Base-by-base conservation (phyloP, 2,113 vertebrate genomes). In the Anas platyrhynchos region DNA sequence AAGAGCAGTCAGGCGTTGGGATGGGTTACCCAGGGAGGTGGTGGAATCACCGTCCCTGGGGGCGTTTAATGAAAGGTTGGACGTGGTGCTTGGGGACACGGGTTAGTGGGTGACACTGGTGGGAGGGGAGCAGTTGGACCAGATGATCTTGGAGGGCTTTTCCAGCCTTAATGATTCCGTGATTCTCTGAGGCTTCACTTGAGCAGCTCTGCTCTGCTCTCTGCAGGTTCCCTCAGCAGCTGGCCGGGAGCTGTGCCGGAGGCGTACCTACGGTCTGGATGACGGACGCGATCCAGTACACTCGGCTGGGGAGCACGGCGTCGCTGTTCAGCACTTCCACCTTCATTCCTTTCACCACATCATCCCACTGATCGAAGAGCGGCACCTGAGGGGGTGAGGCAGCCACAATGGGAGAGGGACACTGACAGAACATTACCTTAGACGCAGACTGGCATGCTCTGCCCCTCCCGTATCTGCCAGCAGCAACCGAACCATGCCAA, bases 231-330 rank as follows among this genome's bases (percentile, higher is more conserved):
- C 16, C 29, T 63, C 23, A 52, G 52, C 74, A 31, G 21, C 46
- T 46, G 50, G 65, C 25, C 16, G 16, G 46, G 56, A 50, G 67
- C 9, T 46, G 16, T 41, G 20, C 0, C 0, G 16, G 59, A 73
- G 43, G 84, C 97, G 13, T 88, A 99, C 99, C 99, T 96, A 99
- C 98, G 2, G 99, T 93, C 91, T 98, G 98, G 86, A 99, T 97
- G 95, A 99, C 98, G 0, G 98, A 98, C 4, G 99, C 99, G 6
- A 99, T 99, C 99, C 99, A 99, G 97, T 99, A 99, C 52, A 99
- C 99, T 22, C 99, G 99, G 92, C 98, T 99, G 92, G 98, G 98
- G 63, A 99, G 98, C 74, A 99, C 98, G 0, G 99, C 98, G 2
- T 99, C 99, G 0, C 95, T 98, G 97, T 99, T 99, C 91, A 99